Percentiles rank a stretch among this genome's conserved stretches.
These are phyloP conservation scores for Argentina silus DNA, from an alignment of 2,797 vertebrate genomes.

Conservation along the genomic window DNA sequence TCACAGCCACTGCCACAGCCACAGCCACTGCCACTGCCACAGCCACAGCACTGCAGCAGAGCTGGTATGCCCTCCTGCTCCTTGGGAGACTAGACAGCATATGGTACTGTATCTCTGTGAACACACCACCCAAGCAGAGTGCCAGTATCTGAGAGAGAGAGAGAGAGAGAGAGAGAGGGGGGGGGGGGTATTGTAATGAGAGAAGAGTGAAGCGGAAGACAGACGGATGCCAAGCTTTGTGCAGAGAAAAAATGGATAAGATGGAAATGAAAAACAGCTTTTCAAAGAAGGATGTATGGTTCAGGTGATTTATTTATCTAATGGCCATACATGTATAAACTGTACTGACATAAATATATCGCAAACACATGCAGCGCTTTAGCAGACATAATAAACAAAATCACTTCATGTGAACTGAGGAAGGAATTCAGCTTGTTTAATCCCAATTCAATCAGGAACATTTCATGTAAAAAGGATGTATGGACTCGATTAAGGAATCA, in stretches of 20 bases:
- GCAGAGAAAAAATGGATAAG: slow-evolving; percentile 17
- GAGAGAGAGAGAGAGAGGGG: slow-evolving; percentile 1
- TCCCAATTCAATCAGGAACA: slow-evolving; percentile 29
- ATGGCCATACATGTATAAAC: slow-evolving; percentile 16
- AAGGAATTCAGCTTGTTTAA: slow-evolving; percentile 17
- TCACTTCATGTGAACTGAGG: slow-evolving; percentile 21
- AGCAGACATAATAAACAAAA: slow-evolving; percentile 29
- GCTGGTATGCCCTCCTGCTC: slow-evolving; percentile 46
- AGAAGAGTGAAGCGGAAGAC: slow-evolving; percentile 32
- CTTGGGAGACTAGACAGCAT: slow-evolving; percentile 80
- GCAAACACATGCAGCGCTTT: slow-evolving; percentile 33
- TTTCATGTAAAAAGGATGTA: slow-evolving; percentile 8
- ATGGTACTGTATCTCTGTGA: slow-evolving; percentile 79
- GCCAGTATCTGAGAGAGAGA: slow-evolving; percentile 55
- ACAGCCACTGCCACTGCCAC: slow-evolving; percentile 12
- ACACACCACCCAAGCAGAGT: slow-evolving; percentile 73
- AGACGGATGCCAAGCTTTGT: slow-evolving; percentile 53
- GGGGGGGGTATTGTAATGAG: not conserved
- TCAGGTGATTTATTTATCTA: slow-evolving; percentile 31
- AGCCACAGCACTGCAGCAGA: slow-evolving; percentile 48
- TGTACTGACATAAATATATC: slow-evolving; percentile 17
- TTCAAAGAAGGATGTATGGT: slow-evolving; percentile 33
- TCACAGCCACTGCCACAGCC: too few relatives aligned
- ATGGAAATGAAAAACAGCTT: slow-evolving; percentile 17
- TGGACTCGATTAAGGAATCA: slow-evolving; percentile 30